These are phyloP conservation scores for Rhipidura dahli DNA, from an alignment of 2,113 vertebrate species.

Conservation along the genomic window DNA sequence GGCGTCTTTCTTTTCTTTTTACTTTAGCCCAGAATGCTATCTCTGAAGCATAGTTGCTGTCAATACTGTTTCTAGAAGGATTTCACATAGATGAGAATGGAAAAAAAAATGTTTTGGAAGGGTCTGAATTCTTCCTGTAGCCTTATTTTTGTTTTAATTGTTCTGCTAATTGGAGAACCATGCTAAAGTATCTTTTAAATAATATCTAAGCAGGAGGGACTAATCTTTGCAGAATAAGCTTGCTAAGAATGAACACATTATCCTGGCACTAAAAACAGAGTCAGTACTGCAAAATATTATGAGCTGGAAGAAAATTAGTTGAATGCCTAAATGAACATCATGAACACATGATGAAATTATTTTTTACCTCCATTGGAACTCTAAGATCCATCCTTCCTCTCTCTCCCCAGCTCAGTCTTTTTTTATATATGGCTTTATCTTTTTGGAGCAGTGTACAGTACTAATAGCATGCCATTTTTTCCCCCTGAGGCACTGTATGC, in stretches of 20 bases:
- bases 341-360: background rate
- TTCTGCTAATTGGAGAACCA: background rate
- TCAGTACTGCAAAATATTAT: background rate
- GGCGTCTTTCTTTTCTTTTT: background rate
- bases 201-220: background rate
- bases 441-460: background rate
- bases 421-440: background rate
- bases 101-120: background rate
- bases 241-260: background rate
- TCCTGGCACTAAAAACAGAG: background rate
- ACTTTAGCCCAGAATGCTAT: background rate
- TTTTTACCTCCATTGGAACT: background rate
- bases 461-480: background rate
- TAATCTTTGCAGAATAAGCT: constrained; percentile 14
- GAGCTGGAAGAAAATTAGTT: background rate
- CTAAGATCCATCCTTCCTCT: background rate
- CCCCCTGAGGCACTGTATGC: background rate
- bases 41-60: background rate
- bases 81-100: background rate
- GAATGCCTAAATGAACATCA: background rate
- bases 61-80: background rate
- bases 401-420: background rate
- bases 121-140: background rate
- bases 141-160: background rate
- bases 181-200: constrained; percentile 1